These are phyloP conservation scores for Syndactyla subalaris DNA, from an alignment of 2,797 vertebrate genomes.

Conservation along the genomic window DNA sequence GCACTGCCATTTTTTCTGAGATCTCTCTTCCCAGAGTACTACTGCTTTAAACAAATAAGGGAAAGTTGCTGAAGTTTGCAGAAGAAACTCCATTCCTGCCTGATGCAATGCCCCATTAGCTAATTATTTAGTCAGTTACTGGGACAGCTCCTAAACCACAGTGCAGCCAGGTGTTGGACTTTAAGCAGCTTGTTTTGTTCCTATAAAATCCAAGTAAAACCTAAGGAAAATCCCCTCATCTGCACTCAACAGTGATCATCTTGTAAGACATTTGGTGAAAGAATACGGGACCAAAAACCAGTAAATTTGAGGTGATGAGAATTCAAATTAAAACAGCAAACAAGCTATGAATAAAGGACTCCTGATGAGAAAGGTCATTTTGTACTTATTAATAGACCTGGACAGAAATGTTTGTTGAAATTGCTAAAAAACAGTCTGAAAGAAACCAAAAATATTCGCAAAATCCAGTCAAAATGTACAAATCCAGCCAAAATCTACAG, in stretches of 20 bases:
- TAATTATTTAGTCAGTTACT: neutral
- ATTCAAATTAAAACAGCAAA: neutral
- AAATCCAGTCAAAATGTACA: neutral
- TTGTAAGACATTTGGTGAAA: neutral
- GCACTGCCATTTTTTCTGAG: neutral
- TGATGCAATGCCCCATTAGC: accelerated
- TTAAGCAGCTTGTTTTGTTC: neutral
- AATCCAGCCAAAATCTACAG: neutral
- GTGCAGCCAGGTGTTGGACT: accelerated
- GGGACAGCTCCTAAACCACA: neutral
- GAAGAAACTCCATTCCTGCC: neutral
- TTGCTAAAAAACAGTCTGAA: neutral
- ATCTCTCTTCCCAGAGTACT: neutral
- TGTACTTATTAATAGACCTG: neutral
- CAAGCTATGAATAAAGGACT: neutral
- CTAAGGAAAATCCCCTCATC: neutral
- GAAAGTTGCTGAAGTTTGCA: neutral
- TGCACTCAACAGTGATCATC: neutral
- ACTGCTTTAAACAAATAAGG: neutral
- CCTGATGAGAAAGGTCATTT: neutral
- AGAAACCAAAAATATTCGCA: neutral
- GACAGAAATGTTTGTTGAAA: neutral
- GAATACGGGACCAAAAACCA: neutral
- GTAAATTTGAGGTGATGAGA: neutral
- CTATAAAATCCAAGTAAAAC: neutral